Evolutionary conservation across 2,797 vertebrate genomes (phyloP).

Genomic region (Helostoma temminkii): DNA sequence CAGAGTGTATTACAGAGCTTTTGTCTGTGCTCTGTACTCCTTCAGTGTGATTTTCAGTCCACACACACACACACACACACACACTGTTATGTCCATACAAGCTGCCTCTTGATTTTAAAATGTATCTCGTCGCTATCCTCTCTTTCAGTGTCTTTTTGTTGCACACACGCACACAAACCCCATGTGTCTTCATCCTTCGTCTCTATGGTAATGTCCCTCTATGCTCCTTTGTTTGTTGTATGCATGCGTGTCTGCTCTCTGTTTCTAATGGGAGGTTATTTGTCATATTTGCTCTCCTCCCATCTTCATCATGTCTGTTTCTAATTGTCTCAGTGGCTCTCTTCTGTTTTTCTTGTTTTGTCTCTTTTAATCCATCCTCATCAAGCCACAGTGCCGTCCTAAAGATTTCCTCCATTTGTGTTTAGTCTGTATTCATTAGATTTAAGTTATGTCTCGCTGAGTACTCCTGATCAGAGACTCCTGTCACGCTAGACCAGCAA

Average conservation of each 20-base stretch:
- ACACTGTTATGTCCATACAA: background rate
- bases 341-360: background rate
- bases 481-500: background rate
- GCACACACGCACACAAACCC: background rate
- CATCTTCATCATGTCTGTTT: too few relatives aligned
- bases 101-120: background rate
- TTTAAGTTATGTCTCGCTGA: background rate
- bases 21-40: conserved; percentile 18
- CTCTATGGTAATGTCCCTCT: background rate
- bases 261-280: background rate
- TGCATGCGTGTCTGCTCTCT: background rate
- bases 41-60: conserved; percentile 43
- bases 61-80: conserved; percentile 21
- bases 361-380: background rate
- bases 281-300: background rate
- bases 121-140: conserved; percentile 6
- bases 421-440: background rate
- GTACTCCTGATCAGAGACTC: conserved; percentile 8
- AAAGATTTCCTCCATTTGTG: too few relatives aligned
- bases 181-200: background rate
- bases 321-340: background rate
- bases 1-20: conserved; percentile 3
- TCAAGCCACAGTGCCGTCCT: too few relatives aligned
- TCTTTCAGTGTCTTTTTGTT: background rate
- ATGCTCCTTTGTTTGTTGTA: background rate